phyloP scores from a whole-genome alignment of 2,888 invertebrate genomes.

The Villa cingulata region DNA sequence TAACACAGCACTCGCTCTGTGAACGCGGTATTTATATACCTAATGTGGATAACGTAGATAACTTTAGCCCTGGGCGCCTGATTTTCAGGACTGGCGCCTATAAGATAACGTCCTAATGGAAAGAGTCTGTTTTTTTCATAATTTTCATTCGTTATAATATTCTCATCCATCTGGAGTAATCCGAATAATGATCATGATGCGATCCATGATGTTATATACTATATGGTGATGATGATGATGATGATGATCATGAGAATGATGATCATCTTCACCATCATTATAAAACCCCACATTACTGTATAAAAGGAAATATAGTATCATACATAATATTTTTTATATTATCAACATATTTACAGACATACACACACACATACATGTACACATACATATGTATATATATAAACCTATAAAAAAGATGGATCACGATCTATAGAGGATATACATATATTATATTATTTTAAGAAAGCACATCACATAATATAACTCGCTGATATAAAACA shows the following conservation, averaged over 20 bases:
- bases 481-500: no score
- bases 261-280: neutral
- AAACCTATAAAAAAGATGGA: neutral
- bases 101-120: conserved; percentile 17
- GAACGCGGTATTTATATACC: no score
- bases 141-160: neutral
- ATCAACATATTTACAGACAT: neutral
- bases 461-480: no score
- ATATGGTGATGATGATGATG: neutral
- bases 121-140: conserved; percentile 15
- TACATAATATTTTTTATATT: no score
- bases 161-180: neutral
- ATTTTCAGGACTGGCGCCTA: conserved; percentile 12
- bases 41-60: no score
- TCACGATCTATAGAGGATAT: no score
- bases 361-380: neutral
- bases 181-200: neutral
- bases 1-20: no score
- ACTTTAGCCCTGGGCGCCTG: neutral
- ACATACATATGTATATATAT: neutral
- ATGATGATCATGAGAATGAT: neutral
- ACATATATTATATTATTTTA: no score
- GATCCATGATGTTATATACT: no score
- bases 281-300: neutral
- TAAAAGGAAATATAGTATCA: no score